Percentiles rank a stretch among this genome's conserved stretches.
Evolutionary conservation across 2,113 vertebrate genomes (phyloP).

Genomic region (Psittacus erithacus): DNA sequence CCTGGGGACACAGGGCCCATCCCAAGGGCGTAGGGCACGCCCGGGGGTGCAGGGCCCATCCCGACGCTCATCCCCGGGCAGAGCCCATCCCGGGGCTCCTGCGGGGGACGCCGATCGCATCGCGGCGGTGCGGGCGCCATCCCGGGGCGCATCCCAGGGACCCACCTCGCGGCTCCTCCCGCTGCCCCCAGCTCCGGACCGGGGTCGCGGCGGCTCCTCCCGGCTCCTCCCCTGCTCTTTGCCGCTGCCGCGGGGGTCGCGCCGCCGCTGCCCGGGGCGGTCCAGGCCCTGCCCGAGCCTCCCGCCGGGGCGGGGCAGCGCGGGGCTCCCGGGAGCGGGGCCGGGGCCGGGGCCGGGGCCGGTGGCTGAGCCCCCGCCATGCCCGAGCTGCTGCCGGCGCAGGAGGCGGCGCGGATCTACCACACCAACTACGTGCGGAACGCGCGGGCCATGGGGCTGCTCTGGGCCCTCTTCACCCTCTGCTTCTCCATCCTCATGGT

Average conservation of each 20-base stretch:
- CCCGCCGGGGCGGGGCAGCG: not conserved
- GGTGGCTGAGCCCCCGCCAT: slow-evolving; percentile 41
- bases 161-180: not conserved
- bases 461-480: slow-evolving; percentile 96
- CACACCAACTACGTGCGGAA: slow-evolving; percentile 98
- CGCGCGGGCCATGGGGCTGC: slow-evolving; percentile 89
- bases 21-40: too few species aligned
- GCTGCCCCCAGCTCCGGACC: not conserved
- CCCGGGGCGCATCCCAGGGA: not conserved
- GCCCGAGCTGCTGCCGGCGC: slow-evolving; percentile 89
- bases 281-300: not conserved
- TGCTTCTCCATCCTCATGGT: slow-evolving; percentile 93
- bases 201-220: not conserved
- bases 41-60: too few species aligned
- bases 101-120: too few species aligned
- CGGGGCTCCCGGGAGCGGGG: not conserved
- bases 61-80: too few species aligned
- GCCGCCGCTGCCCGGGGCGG: not conserved
- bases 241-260: not conserved
- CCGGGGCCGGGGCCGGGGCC: not conserved
- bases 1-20: too few species aligned
- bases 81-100: too few species aligned
- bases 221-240: not conserved
- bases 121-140: too few species aligned
- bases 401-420: slow-evolving; percentile 94